A percentile compares a stretch with the other conserved stretches of the same genome.
Conservation (phyloP, 30 jellyfish, hydroid and myxozoan species). For the Aurelia aurita region DNA sequence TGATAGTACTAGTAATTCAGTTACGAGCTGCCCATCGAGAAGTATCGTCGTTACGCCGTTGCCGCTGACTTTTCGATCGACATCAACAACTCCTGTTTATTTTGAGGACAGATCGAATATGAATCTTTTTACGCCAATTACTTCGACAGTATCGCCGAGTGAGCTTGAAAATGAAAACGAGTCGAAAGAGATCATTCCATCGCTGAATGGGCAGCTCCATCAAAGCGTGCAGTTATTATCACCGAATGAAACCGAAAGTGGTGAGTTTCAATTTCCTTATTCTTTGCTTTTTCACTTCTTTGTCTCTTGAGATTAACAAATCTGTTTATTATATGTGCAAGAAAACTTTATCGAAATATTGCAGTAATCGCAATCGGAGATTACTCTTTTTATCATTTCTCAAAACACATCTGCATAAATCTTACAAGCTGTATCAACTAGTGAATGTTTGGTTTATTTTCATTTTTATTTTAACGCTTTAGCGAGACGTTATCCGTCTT, state of each 20-base stretch:
- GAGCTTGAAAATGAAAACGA: constrained; percentile 38
- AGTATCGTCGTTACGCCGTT: constrained; percentile 76
- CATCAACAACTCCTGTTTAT: constrained; percentile 61
- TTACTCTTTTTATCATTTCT: too few relatives aligned
- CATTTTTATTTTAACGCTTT: too few relatives aligned
- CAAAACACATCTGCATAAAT: too few relatives aligned
- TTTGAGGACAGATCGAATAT: constrained; percentile 38
- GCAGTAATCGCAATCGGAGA: too few relatives aligned
- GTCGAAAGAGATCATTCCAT: constrained; percentile 40
- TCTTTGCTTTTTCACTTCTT: background rate
- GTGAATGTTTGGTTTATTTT: too few relatives aligned
- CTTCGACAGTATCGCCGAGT: constrained; percentile 37
- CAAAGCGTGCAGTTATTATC: constrained; percentile 44
- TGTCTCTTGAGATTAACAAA: background rate
- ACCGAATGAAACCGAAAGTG: constrained; percentile 89
- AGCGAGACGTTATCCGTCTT: too few relatives aligned
- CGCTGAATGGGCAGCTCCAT: constrained; percentile 19
- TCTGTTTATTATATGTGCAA: background rate
- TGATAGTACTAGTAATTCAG: constrained; percentile 31
- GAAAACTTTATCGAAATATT: too few relatives aligned
- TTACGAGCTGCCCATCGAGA: constrained; percentile 44
- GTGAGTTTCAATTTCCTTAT: constrained; percentile 32
- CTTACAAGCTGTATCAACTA: too few relatives aligned
- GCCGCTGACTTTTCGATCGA: constrained; percentile 63
- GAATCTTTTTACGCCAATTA: constrained; percentile 53